Evolutionary conservation across 2,797 vertebrate species (phyloP), one percentile per base, ranked within the genome.

Genomic region (Lutjanus argentimaculatus): DNA sequence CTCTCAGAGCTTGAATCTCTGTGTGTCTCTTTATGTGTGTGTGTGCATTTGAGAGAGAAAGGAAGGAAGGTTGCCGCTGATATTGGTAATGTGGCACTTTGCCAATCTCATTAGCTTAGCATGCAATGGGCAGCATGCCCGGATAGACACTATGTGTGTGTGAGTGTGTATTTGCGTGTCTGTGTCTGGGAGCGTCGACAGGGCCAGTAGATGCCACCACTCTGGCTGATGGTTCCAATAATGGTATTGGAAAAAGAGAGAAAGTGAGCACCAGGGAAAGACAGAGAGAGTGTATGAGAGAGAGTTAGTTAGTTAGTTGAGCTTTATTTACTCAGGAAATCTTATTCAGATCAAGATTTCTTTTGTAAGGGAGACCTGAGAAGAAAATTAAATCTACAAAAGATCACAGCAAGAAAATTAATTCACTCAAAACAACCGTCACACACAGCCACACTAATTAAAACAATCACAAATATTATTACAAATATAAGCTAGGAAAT

Each of bases 71-170:
- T 87, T 92, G 85, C 86, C 8, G 79, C 88, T 85, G 91, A 92
- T 92, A 93, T 93, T 91, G 90, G 89, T 88, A 90, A 77, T 13
- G 82, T 93, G 94, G 93, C 86, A 30, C 55, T 30, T 58, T 67
- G 92, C 94, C 94, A 94, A 91, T 95, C 91, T 95, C 91, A 95
- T 95, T 95, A 95, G 89, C 90, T 93, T 94, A 95, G 93, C 92
- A 91, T 93, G 92, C 90, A 91, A 71, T 88, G 91, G 93, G 93
- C 92, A 92, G 66, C 52, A 84, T 86, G 93, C 93, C 94, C 75
- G 8, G 85, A 86, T 77, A 81, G 78, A 82, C 76, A 74, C 53
- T 80, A 4, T 82, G 48, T 75, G 52, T 71, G 76, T 71, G 70
- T 72, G 63, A 73, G 71, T 76, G 59, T 76, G 74, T 61, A 25